Base-by-base conservation (phyloP, 2,797 vertebrate species). In the Channallabes apus region DNA sequence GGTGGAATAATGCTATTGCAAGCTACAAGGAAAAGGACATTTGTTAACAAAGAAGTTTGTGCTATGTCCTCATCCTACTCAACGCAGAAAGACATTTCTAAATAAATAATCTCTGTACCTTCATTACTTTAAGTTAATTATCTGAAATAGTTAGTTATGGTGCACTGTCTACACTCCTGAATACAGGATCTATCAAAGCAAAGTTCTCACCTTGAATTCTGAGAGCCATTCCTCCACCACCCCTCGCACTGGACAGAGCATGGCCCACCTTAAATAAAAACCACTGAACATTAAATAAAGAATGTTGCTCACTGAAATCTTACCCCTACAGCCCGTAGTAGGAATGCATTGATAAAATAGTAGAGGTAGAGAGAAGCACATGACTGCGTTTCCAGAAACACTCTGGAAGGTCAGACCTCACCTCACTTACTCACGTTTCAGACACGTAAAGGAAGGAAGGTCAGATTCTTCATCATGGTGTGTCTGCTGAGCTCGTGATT, bases 141-240 rank as follows among this genome's bases (percentile, higher is more conserved):
- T 41, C 20, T 46, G 20, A 41, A 41, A 41, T 71, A 24, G 3
- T 17, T 68, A 18, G 17, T 38, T 22, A 68, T 68, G 11, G 14
- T 32, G 14, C 27, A 67, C 67, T 20, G 67, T 69, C 67, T 41
- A 71, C 20, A 41, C 38, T 24, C 38, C 69, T 27, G 24, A 35
- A 32, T 68, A 20, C 2, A 69, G 32, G 71, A 51, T n/a, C 46
- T 54, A 1, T 17, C 58, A 84, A 68, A 41, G 17, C 51, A 38
- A 12, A 41, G 14, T 67, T 85, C 82, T 94, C 92, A 99, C 98
- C 98, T 99, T 99, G 96, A 98, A 99, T 96, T 99, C 98, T 88
- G 97, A 99, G 90, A 99, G 96, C 98, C 98, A 99, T 96, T 99
- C 98, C 96, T 99, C 97, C 81, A 99, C 98, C n/a, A 99, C 97